These are phyloP conservation scores for Dryobates pubescens DNA, from an alignment of 2,797 vertebrate species.

Conservation along the genomic window DNA sequence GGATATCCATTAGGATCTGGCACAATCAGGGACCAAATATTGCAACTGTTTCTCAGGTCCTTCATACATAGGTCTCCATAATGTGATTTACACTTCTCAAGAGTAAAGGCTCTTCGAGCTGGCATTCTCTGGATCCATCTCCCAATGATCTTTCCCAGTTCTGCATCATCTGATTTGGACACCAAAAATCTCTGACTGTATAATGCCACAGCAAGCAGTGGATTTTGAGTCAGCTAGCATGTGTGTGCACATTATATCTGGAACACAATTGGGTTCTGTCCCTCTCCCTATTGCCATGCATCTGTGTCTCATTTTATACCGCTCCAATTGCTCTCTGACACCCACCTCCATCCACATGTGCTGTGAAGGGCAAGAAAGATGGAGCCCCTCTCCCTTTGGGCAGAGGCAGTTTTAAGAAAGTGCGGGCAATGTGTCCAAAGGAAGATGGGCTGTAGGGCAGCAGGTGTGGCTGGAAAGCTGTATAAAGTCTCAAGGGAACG, in stretches of 20 bases:
- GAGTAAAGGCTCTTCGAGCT: not conserved
- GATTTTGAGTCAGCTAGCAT: not conserved
- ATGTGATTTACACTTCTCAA: not conserved
- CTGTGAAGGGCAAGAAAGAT: fast-evolving
- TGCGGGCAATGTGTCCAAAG: not conserved
- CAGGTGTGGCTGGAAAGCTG: fast-evolving
- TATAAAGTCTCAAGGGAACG: fast-evolving
- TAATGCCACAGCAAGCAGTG: not conserved
- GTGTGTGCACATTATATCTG: not conserved
- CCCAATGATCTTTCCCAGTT: not conserved
- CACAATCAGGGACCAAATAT: not conserved
- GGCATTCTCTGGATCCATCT: not conserved
- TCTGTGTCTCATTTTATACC: fast-evolving
- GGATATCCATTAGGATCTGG: not conserved
- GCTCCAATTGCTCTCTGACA: fast-evolving
- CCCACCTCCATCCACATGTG: fast-evolving
- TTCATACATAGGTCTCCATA: fast-evolving
- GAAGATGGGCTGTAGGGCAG: not conserved
- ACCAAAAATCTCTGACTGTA: fast-evolving
- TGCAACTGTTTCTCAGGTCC: not conserved
- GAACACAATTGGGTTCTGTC: not conserved
- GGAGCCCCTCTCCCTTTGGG: fast-evolving
- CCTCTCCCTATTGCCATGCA: too few relatives aligned
- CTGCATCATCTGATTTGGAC: not conserved
- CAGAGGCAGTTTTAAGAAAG: not conserved